Evolutionary conservation across 2,888 invertebrate genomes (phyloP).

Genomic region (Diachrysia chrysitis): DNA sequence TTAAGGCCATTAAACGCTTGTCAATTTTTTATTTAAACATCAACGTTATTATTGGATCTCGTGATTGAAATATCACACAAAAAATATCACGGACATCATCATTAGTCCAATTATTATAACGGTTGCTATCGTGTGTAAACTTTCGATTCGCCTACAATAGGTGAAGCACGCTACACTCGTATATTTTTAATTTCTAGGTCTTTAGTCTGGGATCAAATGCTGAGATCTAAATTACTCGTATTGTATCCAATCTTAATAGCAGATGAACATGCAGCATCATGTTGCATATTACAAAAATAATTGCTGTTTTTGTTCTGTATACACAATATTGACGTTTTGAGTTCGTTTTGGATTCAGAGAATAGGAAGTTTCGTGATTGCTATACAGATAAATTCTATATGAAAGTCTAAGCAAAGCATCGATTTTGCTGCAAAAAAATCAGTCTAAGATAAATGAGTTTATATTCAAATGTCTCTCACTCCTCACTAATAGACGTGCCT

Average conservation of each 20-base stretch:
- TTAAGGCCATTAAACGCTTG: constrained; percentile 57
- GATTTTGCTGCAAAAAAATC: constrained; percentile 54
- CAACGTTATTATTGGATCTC: constrained; percentile 55
- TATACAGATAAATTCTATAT: constrained; percentile 15
- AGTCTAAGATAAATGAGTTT: constrained; percentile 61
- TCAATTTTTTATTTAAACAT: constrained; percentile 57
- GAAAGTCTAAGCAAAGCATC: constrained; percentile 41
- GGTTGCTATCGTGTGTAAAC: constrained; percentile 49
- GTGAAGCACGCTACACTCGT: constrained; percentile 34
- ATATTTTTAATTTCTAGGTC: constrained; percentile 28
- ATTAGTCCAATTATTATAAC: constrained; percentile 56
- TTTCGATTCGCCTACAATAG: constrained; percentile 36
- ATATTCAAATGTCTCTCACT: constrained; percentile 69
- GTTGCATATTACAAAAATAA: constrained; percentile 38
- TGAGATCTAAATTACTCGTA: constrained; percentile 35
- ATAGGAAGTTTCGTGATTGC: constrained; percentile 5
- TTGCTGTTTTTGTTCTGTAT: constrained; percentile 32
- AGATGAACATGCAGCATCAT: constrained; percentile 43
- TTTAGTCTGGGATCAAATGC: constrained; percentile 19
- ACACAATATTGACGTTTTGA: constrained; percentile 32
- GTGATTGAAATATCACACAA: constrained; percentile 48
- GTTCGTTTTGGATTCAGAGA: constrained; percentile 21
- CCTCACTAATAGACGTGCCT: constrained; percentile 75
- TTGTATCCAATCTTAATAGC: constrained; percentile 29
- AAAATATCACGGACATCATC: constrained; percentile 55